phyloP scores from a whole-genome alignment of 2,797 vertebrate species.

The Acanthopagrus latus region DNA sequence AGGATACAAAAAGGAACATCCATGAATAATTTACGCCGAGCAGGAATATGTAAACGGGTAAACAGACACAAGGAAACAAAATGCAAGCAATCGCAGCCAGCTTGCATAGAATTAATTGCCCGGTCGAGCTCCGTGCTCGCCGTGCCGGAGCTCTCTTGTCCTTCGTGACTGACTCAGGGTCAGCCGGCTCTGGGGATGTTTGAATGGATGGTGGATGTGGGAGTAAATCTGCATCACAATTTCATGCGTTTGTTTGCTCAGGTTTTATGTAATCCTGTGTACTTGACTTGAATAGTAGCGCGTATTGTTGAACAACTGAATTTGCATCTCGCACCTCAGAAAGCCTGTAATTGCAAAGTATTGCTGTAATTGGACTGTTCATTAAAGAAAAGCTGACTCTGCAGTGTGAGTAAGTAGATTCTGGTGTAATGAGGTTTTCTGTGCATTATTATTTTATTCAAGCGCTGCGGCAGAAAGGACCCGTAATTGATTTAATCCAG shows the following conservation, averaged over 20 bases:
- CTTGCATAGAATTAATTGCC: slow-evolving; percentile 62
- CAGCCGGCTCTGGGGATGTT: slow-evolving; percentile 18
- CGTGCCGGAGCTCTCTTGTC: slow-evolving; percentile 40
- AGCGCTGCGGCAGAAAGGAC: slow-evolving; percentile 11
- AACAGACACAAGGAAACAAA: slow-evolving; percentile 76
- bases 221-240: slow-evolving; percentile 27
- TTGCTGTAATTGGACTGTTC: slow-evolving; percentile 59
- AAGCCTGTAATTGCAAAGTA: slow-evolving; percentile 33
- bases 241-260: slow-evolving; percentile 23
- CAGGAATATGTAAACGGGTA: slow-evolving; percentile 71
- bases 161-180: slow-evolving; percentile 54
- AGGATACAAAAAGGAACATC: slow-evolving; percentile 64
- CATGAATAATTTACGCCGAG: slow-evolving; percentile 74
- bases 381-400: slow-evolving; percentile 44
- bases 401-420: slow-evolving; percentile 31
- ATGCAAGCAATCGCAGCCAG: slow-evolving; percentile 67
- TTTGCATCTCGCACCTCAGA: slow-evolving; percentile 39
- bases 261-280: slow-evolving; percentile 40
- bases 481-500: slow-evolving; percentile 19
- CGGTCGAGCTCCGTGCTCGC: neutral
- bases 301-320: slow-evolving; percentile 15
- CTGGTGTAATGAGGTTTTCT: slow-evolving; percentile 41
- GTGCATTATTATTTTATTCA: slow-evolving; percentile 27
- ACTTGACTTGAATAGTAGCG: slow-evolving; percentile 14
- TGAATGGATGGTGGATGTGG: slow-evolving; percentile 14